Evolutionary conservation across 2,797 vertebrate species (phyloP).

Genomic region (Eulemur mongoz): DNA sequence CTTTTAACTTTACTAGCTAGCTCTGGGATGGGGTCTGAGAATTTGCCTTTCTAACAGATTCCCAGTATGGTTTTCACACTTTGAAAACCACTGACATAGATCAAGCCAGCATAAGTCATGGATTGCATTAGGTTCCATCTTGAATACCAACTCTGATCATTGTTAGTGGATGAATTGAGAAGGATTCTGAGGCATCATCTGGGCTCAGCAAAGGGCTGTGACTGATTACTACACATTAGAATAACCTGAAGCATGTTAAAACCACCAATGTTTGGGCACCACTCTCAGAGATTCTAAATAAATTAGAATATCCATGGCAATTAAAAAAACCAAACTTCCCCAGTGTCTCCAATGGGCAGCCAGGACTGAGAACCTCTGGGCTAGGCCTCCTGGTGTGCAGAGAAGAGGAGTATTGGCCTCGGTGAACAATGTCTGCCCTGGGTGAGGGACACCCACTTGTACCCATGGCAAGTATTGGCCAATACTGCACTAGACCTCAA

Average conservation of each 20-base stretch:
- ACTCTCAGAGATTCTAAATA: neutral
- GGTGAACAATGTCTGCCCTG: neutral
- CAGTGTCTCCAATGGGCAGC: neutral
- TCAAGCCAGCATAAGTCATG: neutral
- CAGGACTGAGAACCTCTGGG: neutral
- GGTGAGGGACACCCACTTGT: neutral
- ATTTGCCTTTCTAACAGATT: slow-evolving; percentile 12
- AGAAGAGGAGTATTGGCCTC: neutral
- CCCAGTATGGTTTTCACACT: neutral
- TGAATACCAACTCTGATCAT: neutral
- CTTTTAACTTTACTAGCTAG: neutral
- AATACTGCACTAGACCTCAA: neutral
- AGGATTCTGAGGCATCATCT: neutral
- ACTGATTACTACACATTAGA: neutral
- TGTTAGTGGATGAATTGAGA: neutral
- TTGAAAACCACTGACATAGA: neutral
- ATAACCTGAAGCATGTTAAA: neutral
- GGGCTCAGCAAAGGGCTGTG: neutral
- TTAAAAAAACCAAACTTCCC: neutral
- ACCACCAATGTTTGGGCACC: neutral
- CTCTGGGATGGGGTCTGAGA: neutral
- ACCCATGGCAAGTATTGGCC: neutral
- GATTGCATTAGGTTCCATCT: neutral
- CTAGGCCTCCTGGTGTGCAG: neutral
- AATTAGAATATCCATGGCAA: neutral